A percentile compares a stretch with the other conserved stretches of the same genome.
phyloP scores from a whole-genome alignment of 2,797 vertebrate species.

The Scleropages formosus region DNA sequence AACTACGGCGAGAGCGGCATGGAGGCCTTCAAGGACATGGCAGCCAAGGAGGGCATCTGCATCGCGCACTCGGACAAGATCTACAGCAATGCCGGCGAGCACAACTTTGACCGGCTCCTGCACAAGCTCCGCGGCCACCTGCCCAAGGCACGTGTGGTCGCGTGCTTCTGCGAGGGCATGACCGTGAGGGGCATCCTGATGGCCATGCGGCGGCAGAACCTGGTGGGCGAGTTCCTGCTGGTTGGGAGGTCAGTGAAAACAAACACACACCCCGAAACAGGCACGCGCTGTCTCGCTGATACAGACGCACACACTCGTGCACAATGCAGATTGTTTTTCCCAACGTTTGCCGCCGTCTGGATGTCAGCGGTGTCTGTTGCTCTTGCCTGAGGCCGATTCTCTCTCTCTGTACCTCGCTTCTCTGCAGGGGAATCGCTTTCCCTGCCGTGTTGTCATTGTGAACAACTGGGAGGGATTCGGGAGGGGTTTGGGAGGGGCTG shows the following conservation, averaged over 20 bases:
- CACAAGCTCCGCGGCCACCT: conserved; percentile 83
- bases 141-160: conserved; percentile 95
- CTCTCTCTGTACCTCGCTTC: background rate
- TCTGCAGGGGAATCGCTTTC: background rate
- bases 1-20: conserved; percentile 98
- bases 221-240: conserved; percentile 88
- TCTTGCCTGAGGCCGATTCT: background rate
- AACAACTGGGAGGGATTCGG: too few species aligned
- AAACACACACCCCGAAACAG: conserved; percentile 1
- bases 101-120: conserved; percentile 92
- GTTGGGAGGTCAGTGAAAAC: conserved; percentile 87
- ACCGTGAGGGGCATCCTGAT: conserved; percentile 92
- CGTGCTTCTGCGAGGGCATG: conserved; percentile 98
- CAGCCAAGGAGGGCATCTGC: conserved; percentile 93
- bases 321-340: background rate
- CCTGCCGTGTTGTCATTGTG: background rate
- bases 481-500: background rate
- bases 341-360: background rate
- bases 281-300: background rate
- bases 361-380: background rate
- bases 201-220: conserved; percentile 90
- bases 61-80: conserved; percentile 99
- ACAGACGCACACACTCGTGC: background rate
- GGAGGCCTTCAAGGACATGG: conserved; percentile 98
- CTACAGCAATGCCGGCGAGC: conserved; percentile 95